A percentile compares a stretch with the other conserved stretches of the same genome.
Conservation (phyloP, 2,113 vertebrate genomes). For the Globicephala melas region DNA sequence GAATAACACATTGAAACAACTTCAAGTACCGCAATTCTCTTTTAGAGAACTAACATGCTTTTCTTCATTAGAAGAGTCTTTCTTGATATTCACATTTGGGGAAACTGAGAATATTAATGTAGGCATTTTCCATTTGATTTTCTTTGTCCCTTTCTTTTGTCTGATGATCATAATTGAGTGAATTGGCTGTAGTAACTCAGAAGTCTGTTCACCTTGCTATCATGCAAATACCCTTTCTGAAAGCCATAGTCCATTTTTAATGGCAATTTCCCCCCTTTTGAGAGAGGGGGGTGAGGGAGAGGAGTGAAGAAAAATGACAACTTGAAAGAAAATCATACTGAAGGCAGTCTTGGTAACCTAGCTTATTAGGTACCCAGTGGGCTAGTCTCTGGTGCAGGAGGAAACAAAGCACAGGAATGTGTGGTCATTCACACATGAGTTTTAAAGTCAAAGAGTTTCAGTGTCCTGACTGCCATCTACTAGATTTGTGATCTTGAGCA, state of each 20-base stretch:
- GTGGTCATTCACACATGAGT: not conserved
- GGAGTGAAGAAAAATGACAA: not conserved
- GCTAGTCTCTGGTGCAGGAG: not conserved
- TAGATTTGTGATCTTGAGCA: not conserved
- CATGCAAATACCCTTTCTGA: not conserved
- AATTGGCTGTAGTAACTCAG: slow-evolving; percentile 25
- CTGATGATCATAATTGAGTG: slow-evolving; percentile 17
- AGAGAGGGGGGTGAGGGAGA: not conserved
- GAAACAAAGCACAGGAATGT: not conserved
- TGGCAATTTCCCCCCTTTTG: not conserved
- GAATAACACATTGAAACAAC: slow-evolving; percentile 49
- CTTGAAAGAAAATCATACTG: slow-evolving; percentile 14
- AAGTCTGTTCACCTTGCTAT: not conserved
- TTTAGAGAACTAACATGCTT: slow-evolving; percentile 22
- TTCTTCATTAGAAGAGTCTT: slow-evolving; percentile 7
- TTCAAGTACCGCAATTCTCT: not conserved
- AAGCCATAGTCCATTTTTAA: slow-evolving; percentile 34
- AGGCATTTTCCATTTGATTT: slow-evolving; percentile 40
- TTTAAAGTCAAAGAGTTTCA: not conserved
- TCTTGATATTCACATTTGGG: not conserved
- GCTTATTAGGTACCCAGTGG: not conserved
- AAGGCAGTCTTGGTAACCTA: not conserved
- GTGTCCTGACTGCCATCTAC: not conserved
- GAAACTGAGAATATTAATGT: slow-evolving; percentile 36
- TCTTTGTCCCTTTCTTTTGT: slow-evolving; percentile 39